Base-by-base conservation (phyloP, 2,797 vertebrate genomes). In the Perdix hodgsoniae region DNA sequence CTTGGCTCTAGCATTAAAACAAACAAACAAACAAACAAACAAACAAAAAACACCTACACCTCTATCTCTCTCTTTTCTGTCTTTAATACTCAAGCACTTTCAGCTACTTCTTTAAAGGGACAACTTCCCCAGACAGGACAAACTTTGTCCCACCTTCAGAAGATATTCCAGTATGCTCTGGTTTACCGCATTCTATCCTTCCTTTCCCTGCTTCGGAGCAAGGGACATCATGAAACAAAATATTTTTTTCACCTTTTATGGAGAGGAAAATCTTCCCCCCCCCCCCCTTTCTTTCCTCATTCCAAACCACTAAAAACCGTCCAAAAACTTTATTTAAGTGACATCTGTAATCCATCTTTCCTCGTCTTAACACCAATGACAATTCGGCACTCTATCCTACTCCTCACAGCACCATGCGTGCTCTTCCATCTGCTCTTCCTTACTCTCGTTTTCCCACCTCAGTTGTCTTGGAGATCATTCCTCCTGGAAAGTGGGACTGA, bases 381-480 rank as follows among this genome's bases (percentile, higher is more conserved):
- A 59, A 29, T 74, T 59, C 42, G 39, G 23, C n/a, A 66, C 31
- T 60, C 26, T 33, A 65, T 50, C 29, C 69, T 76, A 60, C 44
- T 78, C 74, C 45, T 60, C 70, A 27, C 22, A 71, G 37, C 31
- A 80, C 17, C 17, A 49, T 0, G 1, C 11, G 40, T 0, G 0
- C 54, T 72, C 26, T 88, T 76, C 33, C 47, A 87, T 11, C 21
- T 63, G 13, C 39, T 94, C 29, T 69, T 87, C 29, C n/a, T 80
- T 85, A 21, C 42, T 61, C 37, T 37, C 35, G 8, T 56, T 72
- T 90, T 88, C 31, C 57, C 40, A 76, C 6, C 50, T 90, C 56
- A 44, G 11, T 64, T 84, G 17, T n/a, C 22, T 49, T 64, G 60
- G 71, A 76, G 44, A 79, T 42, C 11, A 2, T 45, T 29, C 14